A percentile compares a stretch with the other conserved stretches of the same genome.
These are phyloP conservation scores for Frankliniella intonsa DNA, from an alignment of 2,888 invertebrate species.

Conservation along the genomic window DNA sequence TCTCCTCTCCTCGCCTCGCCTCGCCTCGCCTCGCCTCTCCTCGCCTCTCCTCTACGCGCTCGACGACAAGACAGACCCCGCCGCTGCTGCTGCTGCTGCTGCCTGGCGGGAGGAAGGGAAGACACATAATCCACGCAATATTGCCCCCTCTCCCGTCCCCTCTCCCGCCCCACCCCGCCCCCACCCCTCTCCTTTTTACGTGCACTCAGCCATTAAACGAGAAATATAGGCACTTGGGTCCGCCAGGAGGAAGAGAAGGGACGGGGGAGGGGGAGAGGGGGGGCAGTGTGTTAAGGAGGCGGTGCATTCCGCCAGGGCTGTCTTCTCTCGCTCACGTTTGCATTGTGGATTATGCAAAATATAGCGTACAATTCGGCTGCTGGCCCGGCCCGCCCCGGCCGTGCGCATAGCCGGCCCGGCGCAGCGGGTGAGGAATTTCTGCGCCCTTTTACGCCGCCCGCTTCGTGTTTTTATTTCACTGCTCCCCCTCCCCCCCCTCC, in stretches of 20 bases:
- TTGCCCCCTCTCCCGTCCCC: background rate
- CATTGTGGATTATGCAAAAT: conserved; percentile 20
- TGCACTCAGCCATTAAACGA: conserved; percentile 10
- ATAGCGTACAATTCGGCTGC: background rate
- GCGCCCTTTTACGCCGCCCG: too few relatives aligned
- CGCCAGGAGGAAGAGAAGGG: background rate
- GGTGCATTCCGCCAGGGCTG: background rate
- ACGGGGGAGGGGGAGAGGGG: too few relatives aligned
- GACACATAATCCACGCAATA: conserved; percentile 12
- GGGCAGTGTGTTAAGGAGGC: background rate
- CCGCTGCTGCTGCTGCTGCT: background rate
- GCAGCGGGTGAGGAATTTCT: too few relatives aligned
- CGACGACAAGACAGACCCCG: background rate
- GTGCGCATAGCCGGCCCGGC: background rate
- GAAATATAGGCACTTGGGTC: conserved; percentile 19
- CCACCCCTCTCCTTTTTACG: background rate
- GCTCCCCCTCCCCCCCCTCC: background rate
- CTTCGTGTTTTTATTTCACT: background rate
- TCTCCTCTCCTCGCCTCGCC: too few relatives aligned
- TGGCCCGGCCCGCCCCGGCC: background rate
- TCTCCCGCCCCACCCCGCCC: background rate
- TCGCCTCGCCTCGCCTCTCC: background rate
- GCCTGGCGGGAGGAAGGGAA: background rate
- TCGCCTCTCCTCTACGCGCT: background rate
- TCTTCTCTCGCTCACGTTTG: background rate